A percentile compares a stretch with the other conserved stretches of the same genome.
These are phyloP conservation scores for Apodemia duryi DNA, from an alignment of 2,888 invertebrate species.

Conservation along the genomic window DNA sequence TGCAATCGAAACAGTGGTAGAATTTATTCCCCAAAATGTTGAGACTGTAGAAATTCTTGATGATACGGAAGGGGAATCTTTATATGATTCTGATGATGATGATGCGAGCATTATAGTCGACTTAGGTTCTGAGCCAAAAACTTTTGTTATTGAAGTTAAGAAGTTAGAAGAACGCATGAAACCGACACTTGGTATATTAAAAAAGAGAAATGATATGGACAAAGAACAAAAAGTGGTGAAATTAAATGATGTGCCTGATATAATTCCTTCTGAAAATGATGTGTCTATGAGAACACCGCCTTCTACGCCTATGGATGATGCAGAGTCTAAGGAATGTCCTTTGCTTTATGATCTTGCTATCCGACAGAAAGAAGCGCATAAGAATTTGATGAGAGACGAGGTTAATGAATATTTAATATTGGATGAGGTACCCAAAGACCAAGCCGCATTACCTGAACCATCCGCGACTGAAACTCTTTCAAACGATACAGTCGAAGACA, in stretches of 20 bases:
- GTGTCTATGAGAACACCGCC: conserved; percentile 33
- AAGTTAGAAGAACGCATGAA: conserved; percentile 58
- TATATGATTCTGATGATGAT: conserved; percentile 45
- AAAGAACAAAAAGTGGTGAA: conserved; percentile 41
- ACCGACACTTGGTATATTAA: conserved; percentile 59
- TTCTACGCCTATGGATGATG: conserved; percentile 39
- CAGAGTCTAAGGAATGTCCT: conserved; percentile 39
- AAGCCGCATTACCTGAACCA: conserved; percentile 55
- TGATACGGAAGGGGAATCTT: conserved; percentile 65
- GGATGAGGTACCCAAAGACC: conserved; percentile 53
- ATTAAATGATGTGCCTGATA: conserved; percentile 45
- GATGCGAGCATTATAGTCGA: conserved; percentile 33
- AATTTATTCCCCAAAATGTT: conserved; percentile 74
- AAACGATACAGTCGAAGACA: conserved; percentile 21
- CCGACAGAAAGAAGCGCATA: conserved; percentile 38
- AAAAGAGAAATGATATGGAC: conserved; percentile 40
- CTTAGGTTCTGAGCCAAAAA: conserved; percentile 54
- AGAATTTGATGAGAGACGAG: conserved; percentile 40
- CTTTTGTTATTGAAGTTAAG: conserved; percentile 62
- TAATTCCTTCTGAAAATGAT: conserved; percentile 40
- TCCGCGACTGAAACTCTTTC: conserved; percentile 45
- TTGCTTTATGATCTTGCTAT: conserved; percentile 39
- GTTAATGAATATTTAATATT: conserved; percentile 51
- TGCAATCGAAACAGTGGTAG: conserved; percentile 68
- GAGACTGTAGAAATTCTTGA: conserved; percentile 78